These are phyloP conservation scores for Frankliniella fusca DNA, from an alignment of 2,888 invertebrate genomes.

Conservation along the genomic window DNA sequence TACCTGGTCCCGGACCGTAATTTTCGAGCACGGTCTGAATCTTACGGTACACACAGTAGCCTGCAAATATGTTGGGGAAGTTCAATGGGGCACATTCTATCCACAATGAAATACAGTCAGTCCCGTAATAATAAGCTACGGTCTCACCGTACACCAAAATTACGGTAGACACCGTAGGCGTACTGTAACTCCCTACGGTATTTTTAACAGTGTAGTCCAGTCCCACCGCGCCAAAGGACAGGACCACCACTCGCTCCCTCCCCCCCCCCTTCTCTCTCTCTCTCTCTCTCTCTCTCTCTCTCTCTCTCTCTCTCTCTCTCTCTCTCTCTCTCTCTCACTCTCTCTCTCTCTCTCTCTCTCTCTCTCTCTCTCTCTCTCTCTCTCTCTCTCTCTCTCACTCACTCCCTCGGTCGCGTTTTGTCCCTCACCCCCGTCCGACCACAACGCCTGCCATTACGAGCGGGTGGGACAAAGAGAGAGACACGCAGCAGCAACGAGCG, in stretches of 20 bases:
- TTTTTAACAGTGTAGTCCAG: too few relatives aligned
- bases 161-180: too few relatives aligned
- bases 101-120: too few relatives aligned
- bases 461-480: background rate
- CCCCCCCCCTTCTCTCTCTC: slow-evolving; percentile 1
- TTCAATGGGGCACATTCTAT: too few relatives aligned
- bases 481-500: background rate
- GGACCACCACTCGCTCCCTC: background rate
- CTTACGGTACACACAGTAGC: too few relatives aligned
- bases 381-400: background rate
- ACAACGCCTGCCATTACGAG: background rate
- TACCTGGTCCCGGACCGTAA: too few relatives aligned
- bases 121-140: too few relatives aligned
- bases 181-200: too few relatives aligned
- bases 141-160: too few relatives aligned
- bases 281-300: background rate
- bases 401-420: background rate
- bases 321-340: background rate
- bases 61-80: too few relatives aligned
- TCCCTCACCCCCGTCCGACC: background rate
- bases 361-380: background rate
- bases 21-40: too few relatives aligned
- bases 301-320: background rate
- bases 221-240: background rate
- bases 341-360: background rate